These are phyloP conservation scores for Dipodomys spectabilis DNA, from an alignment of 2,113 vertebrate genomes.

Conservation along the genomic window DNA sequence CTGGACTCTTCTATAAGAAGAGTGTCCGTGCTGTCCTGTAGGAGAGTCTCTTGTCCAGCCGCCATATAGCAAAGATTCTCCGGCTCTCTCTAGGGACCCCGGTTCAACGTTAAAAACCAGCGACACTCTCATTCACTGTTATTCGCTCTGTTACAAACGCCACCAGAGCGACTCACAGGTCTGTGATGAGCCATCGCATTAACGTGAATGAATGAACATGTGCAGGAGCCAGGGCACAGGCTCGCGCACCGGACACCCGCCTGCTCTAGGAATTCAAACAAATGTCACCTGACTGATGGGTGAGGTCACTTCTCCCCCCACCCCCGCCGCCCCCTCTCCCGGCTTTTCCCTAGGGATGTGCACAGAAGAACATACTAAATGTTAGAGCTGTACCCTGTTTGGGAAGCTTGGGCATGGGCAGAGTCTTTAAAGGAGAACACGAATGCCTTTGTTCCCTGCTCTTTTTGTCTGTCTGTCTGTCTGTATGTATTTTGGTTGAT, in stretches of 20 bases:
- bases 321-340: too few species aligned
- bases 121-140: background rate
- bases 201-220: background rate
- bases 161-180: background rate
- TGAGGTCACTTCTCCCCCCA: background rate
- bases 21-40: background rate
- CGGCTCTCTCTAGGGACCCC: background rate
- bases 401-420: background rate
- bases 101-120: background rate
- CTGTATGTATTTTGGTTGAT: background rate
- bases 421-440: background rate
- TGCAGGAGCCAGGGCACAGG: too few species aligned
- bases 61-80: background rate
- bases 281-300: background rate
- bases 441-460: background rate
- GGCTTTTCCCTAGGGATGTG: background rate
- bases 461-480: background rate
- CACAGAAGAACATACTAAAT: background rate
- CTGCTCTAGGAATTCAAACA: background rate
- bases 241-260: too few species aligned
- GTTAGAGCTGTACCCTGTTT: background rate
- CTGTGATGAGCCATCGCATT: background rate
- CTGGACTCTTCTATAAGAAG: background rate
- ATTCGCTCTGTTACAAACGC: constrained; percentile 4
- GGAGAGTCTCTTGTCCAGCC: background rate